Conservation (phyloP, 2,888 invertebrate species). For the Pseudococcus longispinus region DNA sequence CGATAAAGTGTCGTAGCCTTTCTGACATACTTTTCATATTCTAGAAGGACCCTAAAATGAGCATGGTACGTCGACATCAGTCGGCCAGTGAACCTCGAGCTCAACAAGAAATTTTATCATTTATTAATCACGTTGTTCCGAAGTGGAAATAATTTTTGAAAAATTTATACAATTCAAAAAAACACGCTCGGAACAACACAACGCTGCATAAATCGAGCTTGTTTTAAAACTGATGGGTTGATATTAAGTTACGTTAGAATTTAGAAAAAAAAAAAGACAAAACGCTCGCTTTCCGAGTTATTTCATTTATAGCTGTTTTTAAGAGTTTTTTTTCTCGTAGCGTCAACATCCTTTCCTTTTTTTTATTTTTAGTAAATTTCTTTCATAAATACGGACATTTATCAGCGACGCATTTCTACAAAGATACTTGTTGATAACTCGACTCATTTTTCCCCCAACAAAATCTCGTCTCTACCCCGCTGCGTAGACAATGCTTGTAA, state of each 20-base stretch:
- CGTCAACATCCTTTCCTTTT: constrained; percentile 12
- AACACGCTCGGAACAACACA: no score
- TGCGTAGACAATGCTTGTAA: no score
- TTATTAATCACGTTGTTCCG: no score
- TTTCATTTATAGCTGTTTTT: constrained; percentile 34
- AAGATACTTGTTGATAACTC: constrained; percentile 34
- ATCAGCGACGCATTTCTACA: constrained; percentile 8
- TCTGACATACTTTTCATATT: no score
- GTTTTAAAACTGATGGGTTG: background rate
- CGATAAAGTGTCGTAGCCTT: no score
- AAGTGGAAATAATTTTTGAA: no score
- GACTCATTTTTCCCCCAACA: background rate
- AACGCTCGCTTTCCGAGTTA: constrained; percentile 25
- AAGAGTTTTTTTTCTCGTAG: background rate
- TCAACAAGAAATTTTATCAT: no score
- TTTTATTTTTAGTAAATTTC: constrained; percentile 1
- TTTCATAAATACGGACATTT: constrained; percentile 30
- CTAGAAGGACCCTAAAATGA: no score
- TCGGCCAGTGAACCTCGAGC: no score
- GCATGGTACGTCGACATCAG: no score
- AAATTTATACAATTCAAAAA: no score
- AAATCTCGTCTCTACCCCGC: no score
- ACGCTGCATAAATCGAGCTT: background rate
- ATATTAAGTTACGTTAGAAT: background rate
- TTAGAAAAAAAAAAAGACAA: background rate